Evolutionary conservation across 2,113 vertebrate genomes (phyloP).

Genomic region (Pogona vitticeps): DNA sequence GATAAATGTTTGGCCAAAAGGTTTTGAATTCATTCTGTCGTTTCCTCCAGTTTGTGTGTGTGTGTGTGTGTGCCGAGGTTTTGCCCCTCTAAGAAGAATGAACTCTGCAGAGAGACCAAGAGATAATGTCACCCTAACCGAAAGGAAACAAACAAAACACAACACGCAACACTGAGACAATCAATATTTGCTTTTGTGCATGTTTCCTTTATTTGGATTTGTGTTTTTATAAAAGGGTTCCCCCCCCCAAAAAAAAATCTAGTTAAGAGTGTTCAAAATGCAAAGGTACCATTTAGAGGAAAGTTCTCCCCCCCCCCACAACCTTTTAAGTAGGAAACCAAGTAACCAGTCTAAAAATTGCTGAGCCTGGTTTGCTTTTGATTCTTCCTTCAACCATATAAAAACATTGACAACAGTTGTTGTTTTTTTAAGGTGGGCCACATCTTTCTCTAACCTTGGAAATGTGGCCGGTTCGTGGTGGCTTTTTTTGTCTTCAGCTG

Average conservation of each 20-base stretch:
- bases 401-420: too few relatives aligned
- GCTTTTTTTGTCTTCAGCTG: background rate
- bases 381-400: background rate
- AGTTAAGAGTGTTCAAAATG: conserved; percentile 13
- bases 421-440: too few relatives aligned
- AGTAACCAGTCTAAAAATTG: too few relatives aligned
- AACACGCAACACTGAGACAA: conserved; percentile 62
- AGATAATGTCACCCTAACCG: conserved; percentile 80
- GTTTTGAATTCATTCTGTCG: conserved; percentile 74
- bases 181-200: conserved; percentile 17
- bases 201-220: conserved; percentile 10
- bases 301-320: too few relatives aligned
- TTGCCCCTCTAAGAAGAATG: conserved; percentile 81
- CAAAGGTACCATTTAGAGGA: background rate
- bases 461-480: background rate
- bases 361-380: background rate
- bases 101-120: conserved; percentile 66
- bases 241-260: background rate
- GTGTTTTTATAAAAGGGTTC: background rate
- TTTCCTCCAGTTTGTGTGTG: conserved; percentile 58
- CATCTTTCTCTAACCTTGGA: background rate
- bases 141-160: conserved; percentile 59
- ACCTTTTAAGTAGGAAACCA: too few relatives aligned
- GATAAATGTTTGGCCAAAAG: conserved; percentile 80
- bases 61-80: conserved; percentile 67